phyloP scores from a whole-genome alignment of 2,113 vertebrate species.

The Tiliqua scincoides region DNA sequence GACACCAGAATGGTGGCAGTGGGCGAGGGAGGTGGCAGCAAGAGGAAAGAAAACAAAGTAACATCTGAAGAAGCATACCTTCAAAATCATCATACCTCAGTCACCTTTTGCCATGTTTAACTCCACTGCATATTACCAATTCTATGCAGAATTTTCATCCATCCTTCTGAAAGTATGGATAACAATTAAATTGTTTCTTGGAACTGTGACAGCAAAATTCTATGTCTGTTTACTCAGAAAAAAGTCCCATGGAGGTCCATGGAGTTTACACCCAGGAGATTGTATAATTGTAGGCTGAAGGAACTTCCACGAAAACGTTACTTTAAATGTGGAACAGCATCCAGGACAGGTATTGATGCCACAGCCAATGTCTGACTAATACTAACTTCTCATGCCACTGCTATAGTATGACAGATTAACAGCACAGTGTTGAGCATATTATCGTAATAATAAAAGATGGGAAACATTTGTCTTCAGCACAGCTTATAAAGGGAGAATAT shows the following conservation, averaged over 20 bases:
- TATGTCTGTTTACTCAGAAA: too few species aligned
- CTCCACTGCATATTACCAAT: not conserved
- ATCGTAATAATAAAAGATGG: conserved; percentile 23
- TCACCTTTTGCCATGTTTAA: not conserved
- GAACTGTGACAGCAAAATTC: too few species aligned
- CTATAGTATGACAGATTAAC: conserved; percentile 47
- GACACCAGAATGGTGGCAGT: not conserved
- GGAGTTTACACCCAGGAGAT: too few species aligned
- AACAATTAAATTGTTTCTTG: not conserved
- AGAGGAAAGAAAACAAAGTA: not conserved
- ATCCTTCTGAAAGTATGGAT: not conserved
- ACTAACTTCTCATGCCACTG: not conserved
- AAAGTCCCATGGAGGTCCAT: too few species aligned
- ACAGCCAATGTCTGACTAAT: not conserved
- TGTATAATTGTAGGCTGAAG: not conserved
- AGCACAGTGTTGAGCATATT: conserved; percentile 41
- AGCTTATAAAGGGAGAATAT: not conserved
- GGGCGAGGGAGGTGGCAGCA: not conserved
- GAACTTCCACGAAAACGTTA: conserved; percentile 39
- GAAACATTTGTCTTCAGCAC: conserved; percentile 27
- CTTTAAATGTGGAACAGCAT: conserved; percentile 23
- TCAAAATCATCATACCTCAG: too few species aligned
- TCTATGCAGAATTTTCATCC: not conserved
- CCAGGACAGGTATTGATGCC: conserved; percentile 31
- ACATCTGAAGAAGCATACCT: not conserved